Conservation (phyloP, 2,113 vertebrate genomes). For the Tringa solitaria region DNA sequence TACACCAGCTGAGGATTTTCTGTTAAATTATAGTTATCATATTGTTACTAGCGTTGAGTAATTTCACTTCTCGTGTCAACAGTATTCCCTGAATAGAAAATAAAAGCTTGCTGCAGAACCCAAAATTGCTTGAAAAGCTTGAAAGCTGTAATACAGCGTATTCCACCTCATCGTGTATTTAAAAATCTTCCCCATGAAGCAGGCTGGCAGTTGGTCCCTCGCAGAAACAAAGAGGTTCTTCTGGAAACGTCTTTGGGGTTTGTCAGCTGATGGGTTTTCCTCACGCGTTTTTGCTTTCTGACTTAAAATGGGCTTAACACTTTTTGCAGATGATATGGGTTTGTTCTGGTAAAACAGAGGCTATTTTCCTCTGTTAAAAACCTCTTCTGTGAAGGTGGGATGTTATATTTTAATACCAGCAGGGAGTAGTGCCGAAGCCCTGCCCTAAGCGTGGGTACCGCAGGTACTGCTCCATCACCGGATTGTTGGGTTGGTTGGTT, state of each 20-base stretch:
- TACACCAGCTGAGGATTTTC: slow-evolving; percentile 16
- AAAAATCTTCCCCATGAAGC: neutral
- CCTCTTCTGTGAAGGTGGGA: neutral
- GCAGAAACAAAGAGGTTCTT: neutral
- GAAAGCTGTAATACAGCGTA: neutral
- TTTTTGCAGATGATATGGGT: neutral
- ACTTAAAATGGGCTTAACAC: neutral
- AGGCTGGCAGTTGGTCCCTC: neutral
- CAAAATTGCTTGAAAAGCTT: neutral
- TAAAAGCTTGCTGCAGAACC: slow-evolving; percentile 18
- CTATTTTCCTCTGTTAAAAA: neutral
- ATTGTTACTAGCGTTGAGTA: neutral
- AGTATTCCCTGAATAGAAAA: slow-evolving; percentile 35
- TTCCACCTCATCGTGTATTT: neutral
- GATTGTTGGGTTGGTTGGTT: no score
- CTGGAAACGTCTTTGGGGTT: neutral
- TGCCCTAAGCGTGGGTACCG: rapidly evolving
- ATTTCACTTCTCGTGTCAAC: slow-evolving; percentile 28
- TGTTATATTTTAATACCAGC: neutral
- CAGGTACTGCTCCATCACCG: neutral
- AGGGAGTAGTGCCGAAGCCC: neutral
- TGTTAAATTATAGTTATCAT: slow-evolving; percentile 37
- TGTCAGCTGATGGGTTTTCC: neutral
- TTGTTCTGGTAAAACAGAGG: neutral
- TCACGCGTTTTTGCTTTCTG: neutral